A percentile compares a stretch with the other conserved stretches of the same genome.
These are phyloP conservation scores for Gobius niger DNA, from an alignment of 2,113 vertebrate species.

Conservation along the genomic window DNA sequence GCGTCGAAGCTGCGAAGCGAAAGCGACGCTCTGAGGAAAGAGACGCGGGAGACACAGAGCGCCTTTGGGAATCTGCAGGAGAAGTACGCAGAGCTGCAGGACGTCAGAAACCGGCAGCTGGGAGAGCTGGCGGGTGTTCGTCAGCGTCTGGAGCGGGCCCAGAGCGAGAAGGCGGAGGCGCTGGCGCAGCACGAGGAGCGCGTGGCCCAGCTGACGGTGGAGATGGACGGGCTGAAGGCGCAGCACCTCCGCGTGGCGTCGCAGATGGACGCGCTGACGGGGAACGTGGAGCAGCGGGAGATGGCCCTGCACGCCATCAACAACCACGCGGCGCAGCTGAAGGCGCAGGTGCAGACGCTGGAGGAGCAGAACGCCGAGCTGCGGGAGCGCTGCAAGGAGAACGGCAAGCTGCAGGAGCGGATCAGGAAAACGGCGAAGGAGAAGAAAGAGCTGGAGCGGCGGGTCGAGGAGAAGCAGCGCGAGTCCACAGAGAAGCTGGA, in stretches of 20 bases:
- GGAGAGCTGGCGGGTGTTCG: conserved; percentile 61
- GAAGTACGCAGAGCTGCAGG: conserved; percentile 69
- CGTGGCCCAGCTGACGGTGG: conserved; percentile 66
- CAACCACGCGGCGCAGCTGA: conserved; percentile 64
- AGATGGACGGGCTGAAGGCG: conserved; percentile 73
- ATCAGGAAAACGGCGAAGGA: conserved; percentile 68
- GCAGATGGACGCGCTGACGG: conserved; percentile 68
- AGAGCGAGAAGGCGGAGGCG: conserved; percentile 73
- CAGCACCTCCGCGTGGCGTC: conserved; percentile 76
- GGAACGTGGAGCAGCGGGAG: conserved; percentile 79
- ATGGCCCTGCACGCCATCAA: conserved; percentile 76
- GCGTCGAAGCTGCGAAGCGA: conserved; percentile 66
- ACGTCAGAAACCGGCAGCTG: conserved; percentile 57
- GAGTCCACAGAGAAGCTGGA: conserved; percentile 75
- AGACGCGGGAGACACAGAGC: conserved; percentile 64
- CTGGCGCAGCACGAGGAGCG: conserved; percentile 63
- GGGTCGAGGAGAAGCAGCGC: conserved; percentile 43
- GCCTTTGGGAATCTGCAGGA: conserved; percentile 80
- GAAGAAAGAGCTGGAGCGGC: conserved; percentile 67
- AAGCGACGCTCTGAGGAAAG: conserved; percentile 34
- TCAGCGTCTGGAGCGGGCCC: conserved; percentile 62
- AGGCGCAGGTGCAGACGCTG: conserved; percentile 69
- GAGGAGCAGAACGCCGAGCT: conserved; percentile 74
- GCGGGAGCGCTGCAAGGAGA: conserved; percentile 68
- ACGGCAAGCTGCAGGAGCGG: conserved; percentile 62